phyloP scores from a whole-genome alignment of 2,888 invertebrate genomes.

The Agriopis marginaria region DNA sequence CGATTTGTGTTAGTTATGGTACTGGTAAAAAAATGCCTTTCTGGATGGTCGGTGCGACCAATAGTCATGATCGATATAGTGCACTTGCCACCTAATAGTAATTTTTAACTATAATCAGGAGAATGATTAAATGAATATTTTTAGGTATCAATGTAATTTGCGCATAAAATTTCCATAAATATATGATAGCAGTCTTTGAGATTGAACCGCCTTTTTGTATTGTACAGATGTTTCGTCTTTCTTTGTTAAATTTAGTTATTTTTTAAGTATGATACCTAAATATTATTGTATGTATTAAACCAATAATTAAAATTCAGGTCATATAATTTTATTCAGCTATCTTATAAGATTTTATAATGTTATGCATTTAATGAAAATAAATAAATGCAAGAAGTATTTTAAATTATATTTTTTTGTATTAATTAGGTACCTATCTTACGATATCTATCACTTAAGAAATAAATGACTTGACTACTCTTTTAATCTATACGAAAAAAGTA shows the following conservation, averaged over 20 bases:
- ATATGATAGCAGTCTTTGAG: neutral
- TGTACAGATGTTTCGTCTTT: neutral
- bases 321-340: neutral
- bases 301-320: neutral
- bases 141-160: neutral
- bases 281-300: too few species aligned
- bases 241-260: neutral
- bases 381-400: neutral
- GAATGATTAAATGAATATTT: neutral
- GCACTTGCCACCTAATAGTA: neutral
- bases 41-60: neutral
- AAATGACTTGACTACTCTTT: too few species aligned
- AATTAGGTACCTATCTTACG: too few species aligned
- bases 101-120: neutral
- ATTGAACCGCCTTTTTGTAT: slow-evolving; percentile 2
- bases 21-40: neutral
- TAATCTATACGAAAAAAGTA: too few species aligned
- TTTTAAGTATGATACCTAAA: neutral
- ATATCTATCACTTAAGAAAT: too few species aligned
- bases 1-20: neutral
- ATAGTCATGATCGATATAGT: neutral
- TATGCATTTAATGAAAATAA: neutral
- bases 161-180: neutral
- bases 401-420: neutral
- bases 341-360: neutral